phyloP scores from a whole-genome alignment of 2,888 invertebrate genomes.

The Tenthredo notha region DNA sequence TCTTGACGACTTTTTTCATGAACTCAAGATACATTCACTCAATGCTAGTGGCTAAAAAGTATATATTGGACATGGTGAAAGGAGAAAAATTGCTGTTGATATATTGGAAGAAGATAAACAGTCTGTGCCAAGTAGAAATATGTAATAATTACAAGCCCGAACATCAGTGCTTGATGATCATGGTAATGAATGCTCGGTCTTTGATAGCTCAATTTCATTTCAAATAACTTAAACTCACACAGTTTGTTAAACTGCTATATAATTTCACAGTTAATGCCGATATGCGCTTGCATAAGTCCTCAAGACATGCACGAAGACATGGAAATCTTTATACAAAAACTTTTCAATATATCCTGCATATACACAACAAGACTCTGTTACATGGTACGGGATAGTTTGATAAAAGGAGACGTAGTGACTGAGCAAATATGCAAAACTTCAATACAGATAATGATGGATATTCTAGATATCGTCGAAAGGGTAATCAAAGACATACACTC shows the following conservation, averaged over 20 bases:
- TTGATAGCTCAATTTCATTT: neutral
- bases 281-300: constrained; percentile 78
- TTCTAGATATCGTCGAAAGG: constrained; percentile 79
- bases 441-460: constrained; percentile 80
- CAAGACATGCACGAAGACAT: constrained; percentile 77
- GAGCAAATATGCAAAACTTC: constrained; percentile 75
- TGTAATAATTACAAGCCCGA: constrained; percentile 69
- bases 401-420: constrained; percentile 74
- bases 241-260: neutral
- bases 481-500: constrained; percentile 56
- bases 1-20: constrained; percentile 75
- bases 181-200: constrained; percentile 64
- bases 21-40: constrained; percentile 72
- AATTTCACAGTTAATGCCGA: constrained; percentile 82
- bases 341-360: constrained; percentile 83
- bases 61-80: constrained; percentile 74
- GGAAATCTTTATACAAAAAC: constrained; percentile 82
- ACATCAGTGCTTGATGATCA: constrained; percentile 71
- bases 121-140: constrained; percentile 63
- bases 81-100: constrained; percentile 75
- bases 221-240: neutral
- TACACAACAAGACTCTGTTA: constrained; percentile 83
- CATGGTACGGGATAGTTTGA: constrained; percentile 80
- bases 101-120: constrained; percentile 75
- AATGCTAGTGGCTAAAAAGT: constrained; percentile 73